Evolutionary conservation across 1,140 invertebrate genomes (phyloP).

Genomic region (Euglossa dilemma): DNA sequence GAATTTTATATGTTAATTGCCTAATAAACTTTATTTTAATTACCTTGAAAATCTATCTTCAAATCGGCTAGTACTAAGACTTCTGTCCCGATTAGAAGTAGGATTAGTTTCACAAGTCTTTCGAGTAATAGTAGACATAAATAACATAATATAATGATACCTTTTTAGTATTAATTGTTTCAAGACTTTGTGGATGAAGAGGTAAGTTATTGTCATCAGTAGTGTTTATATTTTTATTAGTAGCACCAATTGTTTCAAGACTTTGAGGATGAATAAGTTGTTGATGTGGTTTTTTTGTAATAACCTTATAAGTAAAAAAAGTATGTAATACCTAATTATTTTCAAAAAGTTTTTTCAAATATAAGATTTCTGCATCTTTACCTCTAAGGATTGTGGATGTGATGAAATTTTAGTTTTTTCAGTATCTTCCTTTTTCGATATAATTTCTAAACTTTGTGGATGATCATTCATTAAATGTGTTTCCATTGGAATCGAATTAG

Average conservation of each 20-base stretch:
- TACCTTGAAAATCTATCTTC: conserved; percentile 79
- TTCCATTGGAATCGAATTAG: conserved; percentile 77
- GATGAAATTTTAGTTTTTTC: conserved; percentile 81
- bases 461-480: conserved; percentile 76
- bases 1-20: conserved; percentile 6
- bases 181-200: conserved; percentile 80
- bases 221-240: conserved; percentile 77
- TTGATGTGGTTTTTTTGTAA: conserved; percentile 79
- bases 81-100: conserved; percentile 73
- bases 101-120: conserved; percentile 76
- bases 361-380: conserved; percentile 37
- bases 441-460: conserved; percentile 80
- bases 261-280: conserved; percentile 80
- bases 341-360: neutral
- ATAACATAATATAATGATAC: conserved; percentile 48
- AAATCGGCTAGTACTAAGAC: conserved; percentile 73
- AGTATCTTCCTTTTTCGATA: conserved; percentile 77
- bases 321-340: neutral
- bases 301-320: conserved; percentile 70
- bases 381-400: conserved; percentile 80
- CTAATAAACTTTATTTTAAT: conserved; percentile 5
- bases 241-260: conserved; percentile 80
- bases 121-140: conserved; percentile 73
- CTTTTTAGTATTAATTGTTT: conserved; percentile 81
- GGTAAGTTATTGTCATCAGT: conserved; percentile 82